Conservation (phyloP, 2,888 invertebrate genomes). For the Pachycephus smyrnensis region DNA sequence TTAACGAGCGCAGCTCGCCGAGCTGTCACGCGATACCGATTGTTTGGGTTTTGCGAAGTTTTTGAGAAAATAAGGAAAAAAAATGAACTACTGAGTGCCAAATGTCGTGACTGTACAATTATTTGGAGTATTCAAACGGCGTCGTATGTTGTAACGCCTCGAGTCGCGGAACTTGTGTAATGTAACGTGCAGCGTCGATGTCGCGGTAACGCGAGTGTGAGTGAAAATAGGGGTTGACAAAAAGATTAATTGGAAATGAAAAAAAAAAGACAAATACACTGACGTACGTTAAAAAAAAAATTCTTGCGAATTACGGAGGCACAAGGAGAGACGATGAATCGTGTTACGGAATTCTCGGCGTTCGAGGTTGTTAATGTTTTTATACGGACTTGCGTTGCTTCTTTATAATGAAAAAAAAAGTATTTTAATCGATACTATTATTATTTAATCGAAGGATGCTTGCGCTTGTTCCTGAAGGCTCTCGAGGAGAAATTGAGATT, state of each 20-base stretch:
- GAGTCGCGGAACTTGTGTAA: neutral
- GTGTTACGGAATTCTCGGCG: neutral
- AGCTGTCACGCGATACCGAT: neutral
- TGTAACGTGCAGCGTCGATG: neutral
- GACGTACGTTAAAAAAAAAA: neutral
- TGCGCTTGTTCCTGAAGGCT: constrained; percentile 51
- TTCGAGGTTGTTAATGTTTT: neutral
- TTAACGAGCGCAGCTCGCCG: neutral
- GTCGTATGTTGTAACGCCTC: neutral
- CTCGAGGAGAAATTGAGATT: constrained; percentile 29
- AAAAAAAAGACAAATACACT: neutral
- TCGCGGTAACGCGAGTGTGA: neutral
- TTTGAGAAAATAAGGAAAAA: neutral
- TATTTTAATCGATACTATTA: no score
- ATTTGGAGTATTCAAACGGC: neutral
- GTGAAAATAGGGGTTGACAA: neutral
- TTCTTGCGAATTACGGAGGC: neutral
- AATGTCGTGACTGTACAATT: neutral
- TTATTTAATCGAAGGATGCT: constrained; percentile 42
- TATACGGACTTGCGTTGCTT: neutral
- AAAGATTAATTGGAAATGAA: neutral
- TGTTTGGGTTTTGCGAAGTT: neutral
- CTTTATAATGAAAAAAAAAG: neutral
- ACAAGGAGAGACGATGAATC: neutral
- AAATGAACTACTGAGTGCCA: neutral